A percentile compares a stretch with the other conserved stretches of the same genome.
Conservation (phyloP, 1,140 invertebrate species). For the Eupeodes corollae region DNA sequence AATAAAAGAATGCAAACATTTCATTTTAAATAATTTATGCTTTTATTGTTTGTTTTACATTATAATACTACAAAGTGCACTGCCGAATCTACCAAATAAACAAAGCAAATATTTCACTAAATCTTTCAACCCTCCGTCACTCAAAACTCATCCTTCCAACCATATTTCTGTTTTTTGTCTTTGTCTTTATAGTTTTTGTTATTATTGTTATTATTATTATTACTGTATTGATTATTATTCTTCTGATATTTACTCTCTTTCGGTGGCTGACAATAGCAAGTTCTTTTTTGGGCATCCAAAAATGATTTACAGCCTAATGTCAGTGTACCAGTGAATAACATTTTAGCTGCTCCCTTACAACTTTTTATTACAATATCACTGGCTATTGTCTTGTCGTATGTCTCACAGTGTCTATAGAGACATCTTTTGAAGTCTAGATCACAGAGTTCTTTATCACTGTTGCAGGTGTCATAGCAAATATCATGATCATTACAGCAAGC, state of each 20-base stretch:
- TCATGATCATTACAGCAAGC: slow-evolving; percentile 78
- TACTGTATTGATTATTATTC: not conserved
- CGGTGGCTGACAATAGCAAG: slow-evolving; percentile 55
- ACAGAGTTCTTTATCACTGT: slow-evolving; percentile 71
- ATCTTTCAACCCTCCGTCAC: too few relatives aligned
- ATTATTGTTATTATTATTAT: slow-evolving; percentile 7
- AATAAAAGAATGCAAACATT: too few relatives aligned
- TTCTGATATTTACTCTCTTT: not conserved
- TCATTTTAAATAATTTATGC: too few relatives aligned
- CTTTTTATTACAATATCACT: slow-evolving; percentile 53
- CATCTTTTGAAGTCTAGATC: slow-evolving; percentile 78
- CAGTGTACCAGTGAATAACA: slow-evolving; percentile 68
- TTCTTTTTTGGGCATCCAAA: slow-evolving; percentile 63
- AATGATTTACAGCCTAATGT: slow-evolving; percentile 74
- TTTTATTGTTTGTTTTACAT: too few relatives aligned
- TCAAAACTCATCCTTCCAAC: slow-evolving; percentile 22
- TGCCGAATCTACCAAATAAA: too few relatives aligned
- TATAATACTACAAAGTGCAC: too few relatives aligned
- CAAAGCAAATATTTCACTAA: too few relatives aligned
- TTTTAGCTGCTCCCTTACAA: slow-evolving; percentile 72
- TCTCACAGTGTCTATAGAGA: slow-evolving; percentile 70
- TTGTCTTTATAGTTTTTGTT: slow-evolving; percentile 16
- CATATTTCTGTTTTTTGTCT: slow-evolving; percentile 28
- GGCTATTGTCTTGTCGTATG: slow-evolving; percentile 46
- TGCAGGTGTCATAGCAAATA: slow-evolving; percentile 82